These are phyloP conservation scores for Dicerorhinus sumatrensis DNA, from an alignment of 2,113 vertebrate genomes.

Conservation along the genomic window DNA sequence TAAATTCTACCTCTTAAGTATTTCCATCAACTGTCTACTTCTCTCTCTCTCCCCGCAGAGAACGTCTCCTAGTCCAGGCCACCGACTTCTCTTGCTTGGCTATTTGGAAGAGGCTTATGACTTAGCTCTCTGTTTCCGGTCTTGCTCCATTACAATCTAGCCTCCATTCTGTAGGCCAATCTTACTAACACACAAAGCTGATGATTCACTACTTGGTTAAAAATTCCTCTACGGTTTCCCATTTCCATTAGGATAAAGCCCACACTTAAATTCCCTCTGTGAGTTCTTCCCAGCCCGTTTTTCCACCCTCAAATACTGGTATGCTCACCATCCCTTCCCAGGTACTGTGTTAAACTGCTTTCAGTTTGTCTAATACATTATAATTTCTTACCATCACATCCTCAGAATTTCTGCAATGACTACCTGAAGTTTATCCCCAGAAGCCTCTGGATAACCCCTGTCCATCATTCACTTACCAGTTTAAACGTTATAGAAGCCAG, in stretches of 20 bases:
- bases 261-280: background rate
- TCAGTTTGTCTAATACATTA: background rate
- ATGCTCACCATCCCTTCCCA: background rate
- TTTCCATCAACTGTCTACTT: background rate
- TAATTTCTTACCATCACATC: background rate
- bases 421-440: background rate
- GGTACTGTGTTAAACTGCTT: background rate
- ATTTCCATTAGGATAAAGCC: background rate
- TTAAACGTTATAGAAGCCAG: background rate
- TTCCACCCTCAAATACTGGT: background rate
- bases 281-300: background rate
- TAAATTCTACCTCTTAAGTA: background rate
- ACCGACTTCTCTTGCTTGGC: background rate
- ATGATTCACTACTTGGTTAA: background rate
- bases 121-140: background rate
- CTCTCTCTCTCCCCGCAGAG: accelerated
- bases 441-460: background rate
- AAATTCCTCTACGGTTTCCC: background rate
- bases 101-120: background rate
- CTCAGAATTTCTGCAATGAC: background rate
- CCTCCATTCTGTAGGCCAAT: background rate
- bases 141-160: background rate
- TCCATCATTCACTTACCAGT: background rate
- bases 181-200: background rate
- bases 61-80: accelerated